Conservation (phyloP, 2,113 vertebrate genomes). For the Centropus bengalensis region DNA sequence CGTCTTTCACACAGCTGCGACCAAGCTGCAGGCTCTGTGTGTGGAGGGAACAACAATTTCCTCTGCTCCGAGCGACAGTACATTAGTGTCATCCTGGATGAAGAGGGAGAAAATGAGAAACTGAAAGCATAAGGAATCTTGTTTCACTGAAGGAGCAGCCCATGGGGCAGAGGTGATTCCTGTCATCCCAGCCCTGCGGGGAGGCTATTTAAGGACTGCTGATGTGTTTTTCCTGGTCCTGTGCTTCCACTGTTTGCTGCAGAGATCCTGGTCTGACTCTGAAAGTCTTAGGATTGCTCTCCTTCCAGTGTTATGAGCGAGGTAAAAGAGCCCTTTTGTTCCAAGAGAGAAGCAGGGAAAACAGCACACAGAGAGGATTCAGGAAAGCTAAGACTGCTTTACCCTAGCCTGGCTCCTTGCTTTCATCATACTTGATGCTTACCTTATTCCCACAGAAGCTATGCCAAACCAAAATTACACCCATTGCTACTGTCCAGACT, state of each 20-base stretch:
- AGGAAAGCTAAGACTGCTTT: not conserved
- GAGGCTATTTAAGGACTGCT: not conserved
- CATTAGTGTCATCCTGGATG: not conserved
- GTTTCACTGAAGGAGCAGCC: not conserved
- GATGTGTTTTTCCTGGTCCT: not conserved
- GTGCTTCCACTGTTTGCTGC: not conserved
- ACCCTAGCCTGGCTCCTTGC: not conserved
- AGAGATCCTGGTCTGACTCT: not conserved
- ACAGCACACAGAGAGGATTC: not conserved
- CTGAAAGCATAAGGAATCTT: not conserved
- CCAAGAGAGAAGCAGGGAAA: not conserved
- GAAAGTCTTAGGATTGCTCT: not conserved
- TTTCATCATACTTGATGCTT: not conserved
- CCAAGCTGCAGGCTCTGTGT: not conserved
- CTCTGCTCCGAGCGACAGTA: not conserved
- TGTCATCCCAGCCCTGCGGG: not conserved
- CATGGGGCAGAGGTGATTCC: not conserved
- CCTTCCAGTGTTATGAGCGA: not conserved
- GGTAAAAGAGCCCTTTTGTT: not conserved
- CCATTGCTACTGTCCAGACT: not conserved
- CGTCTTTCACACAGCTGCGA: not conserved
- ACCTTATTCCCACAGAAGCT: too few relatives aligned
- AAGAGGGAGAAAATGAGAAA: conserved; percentile 9
- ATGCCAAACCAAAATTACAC: not conserved
- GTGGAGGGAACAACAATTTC: not conserved